Percentiles rank a stretch among this genome's conserved stretches.
phyloP scores from a whole-genome alignment of 1,140 invertebrate species.

The Anastrepha obliqua region DNA sequence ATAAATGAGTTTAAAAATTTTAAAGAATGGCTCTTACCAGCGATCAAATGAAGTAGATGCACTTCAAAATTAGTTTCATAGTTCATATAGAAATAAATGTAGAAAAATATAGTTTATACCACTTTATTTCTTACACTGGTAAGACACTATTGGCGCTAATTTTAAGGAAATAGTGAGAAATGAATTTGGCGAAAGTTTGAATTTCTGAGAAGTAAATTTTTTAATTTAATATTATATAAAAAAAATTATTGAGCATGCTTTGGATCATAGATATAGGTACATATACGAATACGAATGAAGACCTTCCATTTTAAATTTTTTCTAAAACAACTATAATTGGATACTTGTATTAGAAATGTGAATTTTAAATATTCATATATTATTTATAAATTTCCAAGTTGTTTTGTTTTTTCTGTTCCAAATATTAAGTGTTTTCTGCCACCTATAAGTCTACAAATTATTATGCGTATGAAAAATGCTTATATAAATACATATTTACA shows the following conservation, averaged over 20 bases:
- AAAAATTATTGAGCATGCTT: too few species aligned
- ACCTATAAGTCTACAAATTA: background rate
- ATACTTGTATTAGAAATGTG: background rate
- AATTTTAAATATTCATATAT: background rate
- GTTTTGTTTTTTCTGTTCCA: background rate
- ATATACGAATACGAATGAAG: too few species aligned
- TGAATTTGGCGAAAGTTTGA: background rate
- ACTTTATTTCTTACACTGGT: background rate
- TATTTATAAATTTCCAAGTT: background rate
- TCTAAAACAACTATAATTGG: background rate
- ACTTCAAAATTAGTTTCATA: too few species aligned
- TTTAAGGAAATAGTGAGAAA: too few species aligned
- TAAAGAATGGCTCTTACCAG: background rate
- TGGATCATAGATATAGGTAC: too few species aligned
- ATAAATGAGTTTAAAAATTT: too few species aligned
- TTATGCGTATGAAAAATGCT: conserved; percentile 33
- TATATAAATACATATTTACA: conserved; percentile 3
- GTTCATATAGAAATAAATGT: background rate
- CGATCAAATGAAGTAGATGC: background rate
- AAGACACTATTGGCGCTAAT: too few species aligned
- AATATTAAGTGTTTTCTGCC: background rate
- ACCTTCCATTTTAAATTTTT: conserved; percentile 2
- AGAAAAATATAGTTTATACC: background rate
- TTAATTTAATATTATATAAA: background rate
- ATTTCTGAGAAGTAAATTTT: background rate